Conservation (phyloP, 2,797 vertebrate species). For the Lagorchestes hirsutus region DNA sequence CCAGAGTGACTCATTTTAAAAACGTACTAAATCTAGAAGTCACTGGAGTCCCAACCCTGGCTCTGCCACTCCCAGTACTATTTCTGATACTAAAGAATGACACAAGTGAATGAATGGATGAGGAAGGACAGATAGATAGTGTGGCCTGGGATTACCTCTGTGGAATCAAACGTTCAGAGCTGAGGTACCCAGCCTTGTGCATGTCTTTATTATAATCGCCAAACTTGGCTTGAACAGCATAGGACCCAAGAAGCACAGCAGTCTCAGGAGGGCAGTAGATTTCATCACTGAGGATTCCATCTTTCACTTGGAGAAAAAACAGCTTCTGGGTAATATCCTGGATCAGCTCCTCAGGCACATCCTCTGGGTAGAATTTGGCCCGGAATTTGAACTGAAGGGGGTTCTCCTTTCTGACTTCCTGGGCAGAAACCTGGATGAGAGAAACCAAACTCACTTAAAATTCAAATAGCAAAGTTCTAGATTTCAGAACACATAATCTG, state of each 20-base stretch:
- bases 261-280: slow-evolving; percentile 98
- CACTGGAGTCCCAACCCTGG: not conserved
- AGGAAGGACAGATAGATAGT: not conserved
- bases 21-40: not conserved
- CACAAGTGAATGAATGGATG: not conserved
- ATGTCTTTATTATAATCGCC: slow-evolving; percentile 93
- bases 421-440: slow-evolving; percentile 91
- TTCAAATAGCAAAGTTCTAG: not conserved
- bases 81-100: accelerated
- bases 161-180: slow-evolving; percentile 93
- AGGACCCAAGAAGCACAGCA: slow-evolving; percentile 96
- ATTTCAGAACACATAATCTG: not conserved
- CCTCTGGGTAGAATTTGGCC: slow-evolving; percentile 97
- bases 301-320: slow-evolving; percentile 98
- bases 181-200: slow-evolving; percentile 93
- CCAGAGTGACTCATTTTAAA: not conserved
- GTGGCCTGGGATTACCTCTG: slow-evolving; percentile 88
- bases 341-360: slow-evolving; percentile 96
- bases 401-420: slow-evolving; percentile 96
- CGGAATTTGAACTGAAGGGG: slow-evolving; percentile 97
- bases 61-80: not conserved
- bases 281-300: slow-evolving; percentile 94
- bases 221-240: slow-evolving; percentile 97
- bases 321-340: slow-evolving; percentile 99
- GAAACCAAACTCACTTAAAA: not conserved